A percentile compares a stretch with the other conserved stretches of the same genome.
Evolutionary conservation across 2,888 invertebrate species (phyloP).

Genomic region (Patella depressa): DNA sequence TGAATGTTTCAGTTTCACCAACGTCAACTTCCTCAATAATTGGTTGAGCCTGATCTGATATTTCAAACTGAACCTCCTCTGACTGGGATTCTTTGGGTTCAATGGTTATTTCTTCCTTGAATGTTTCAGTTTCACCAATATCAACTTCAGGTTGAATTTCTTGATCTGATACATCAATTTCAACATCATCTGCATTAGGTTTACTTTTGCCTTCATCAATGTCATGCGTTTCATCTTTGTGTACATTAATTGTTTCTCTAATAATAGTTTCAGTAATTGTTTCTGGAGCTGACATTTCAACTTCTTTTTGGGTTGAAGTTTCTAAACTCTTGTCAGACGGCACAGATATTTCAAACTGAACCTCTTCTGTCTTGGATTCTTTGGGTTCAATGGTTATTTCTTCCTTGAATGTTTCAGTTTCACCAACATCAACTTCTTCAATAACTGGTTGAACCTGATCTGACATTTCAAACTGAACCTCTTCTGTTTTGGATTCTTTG

Average conservation of each 20-base stretch:
- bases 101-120: constrained; percentile 20
- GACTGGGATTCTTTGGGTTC: constrained; percentile 18
- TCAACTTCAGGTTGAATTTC: neutral
- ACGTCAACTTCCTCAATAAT: neutral
- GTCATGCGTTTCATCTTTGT: neutral
- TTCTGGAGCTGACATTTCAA: constrained; percentile 7
- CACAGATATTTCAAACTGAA: constrained; percentile 10
- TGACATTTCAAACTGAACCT: no score
- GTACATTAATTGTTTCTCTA: neutral
- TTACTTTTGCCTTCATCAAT: neutral
- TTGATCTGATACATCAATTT: constrained; percentile 11
- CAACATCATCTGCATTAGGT: no score
- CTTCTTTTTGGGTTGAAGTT: neutral
- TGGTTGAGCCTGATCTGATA: neutral
- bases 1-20: constrained; percentile 12
- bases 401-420: neutral
- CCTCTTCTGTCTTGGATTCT: neutral
- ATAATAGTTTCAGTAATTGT: neutral
- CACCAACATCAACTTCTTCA: constrained; percentile 7
- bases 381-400: no score
- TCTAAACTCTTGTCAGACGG: neutral
- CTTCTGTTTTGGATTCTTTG: neutral
- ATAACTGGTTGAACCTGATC: constrained; percentile 1
- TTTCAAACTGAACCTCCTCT: constrained; percentile 12
- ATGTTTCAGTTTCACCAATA: constrained; percentile 18